Base-by-base conservation (phyloP, 2,797 vertebrate genomes). In the Channallabes apus region DNA sequence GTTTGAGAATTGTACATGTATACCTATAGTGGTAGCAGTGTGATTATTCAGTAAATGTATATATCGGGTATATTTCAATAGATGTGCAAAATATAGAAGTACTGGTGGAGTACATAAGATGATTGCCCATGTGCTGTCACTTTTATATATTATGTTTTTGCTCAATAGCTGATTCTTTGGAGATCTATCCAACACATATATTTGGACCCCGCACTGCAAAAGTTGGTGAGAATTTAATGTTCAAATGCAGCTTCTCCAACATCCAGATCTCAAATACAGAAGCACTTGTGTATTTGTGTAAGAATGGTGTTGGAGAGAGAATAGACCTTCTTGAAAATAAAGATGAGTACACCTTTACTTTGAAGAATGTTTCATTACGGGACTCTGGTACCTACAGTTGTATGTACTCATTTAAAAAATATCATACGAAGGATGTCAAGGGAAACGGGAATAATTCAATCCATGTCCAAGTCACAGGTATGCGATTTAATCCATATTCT, bases 301-400 rank as follows among this genome's bases (percentile, higher is more conserved):
- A 85, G 72, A 64, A 85, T 65, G 67, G 38, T 32, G 67, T 64
- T 72, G 84, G 67, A 24, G 41, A 68, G 11, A 62, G 7, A 54
- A 22, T 56, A 9, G 2, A 62, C 32, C 14, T 35, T 18, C 65
- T 85, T 54, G 20, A 20, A 51, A 64, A 80, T 14, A 80, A 35
- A 18, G 0, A 27, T 3, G n/a, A 80, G 0, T 15, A n/a, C 29
- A 51, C 6, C 8, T 85, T 80, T 20, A 73, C 27, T n/a, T 56
- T 80, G 29, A 80, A 20, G 24, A 65, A 80, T 73, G 35, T 65
- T 73, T 80, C 78, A 72, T 59, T 7, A 22, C 56, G 0, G 41
- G 78, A 85, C 56, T 85, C 84, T 22, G 84, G 76, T 35, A 54
- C 11, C 4, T 85, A 85, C 84, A 85, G 67, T 12, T 85, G 84